These are phyloP conservation scores for Diarsia dahlii DNA, from an alignment of 2,888 invertebrate genomes.

Conservation along the genomic window DNA sequence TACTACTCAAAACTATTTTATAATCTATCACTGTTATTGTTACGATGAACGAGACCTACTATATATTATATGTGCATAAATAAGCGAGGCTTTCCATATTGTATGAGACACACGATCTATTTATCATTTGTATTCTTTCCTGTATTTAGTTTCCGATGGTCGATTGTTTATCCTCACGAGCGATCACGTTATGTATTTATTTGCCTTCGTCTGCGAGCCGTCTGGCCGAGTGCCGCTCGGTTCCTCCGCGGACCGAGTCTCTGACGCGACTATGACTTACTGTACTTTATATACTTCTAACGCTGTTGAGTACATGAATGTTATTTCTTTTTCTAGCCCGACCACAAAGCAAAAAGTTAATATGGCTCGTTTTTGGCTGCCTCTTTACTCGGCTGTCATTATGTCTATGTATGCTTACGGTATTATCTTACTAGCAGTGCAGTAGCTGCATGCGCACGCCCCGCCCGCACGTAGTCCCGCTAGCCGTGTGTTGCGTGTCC, in stretches of 20 bases:
- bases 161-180: slow-evolving; percentile 75
- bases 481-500: slow-evolving; percentile 77
- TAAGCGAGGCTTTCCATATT: slow-evolving; percentile 85
- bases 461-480: slow-evolving; percentile 59
- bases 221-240: slow-evolving; percentile 46
- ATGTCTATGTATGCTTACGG: slow-evolving; percentile 90
- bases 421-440: slow-evolving; percentile 81
- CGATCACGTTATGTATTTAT: slow-evolving; percentile 82
- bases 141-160: slow-evolving; percentile 70
- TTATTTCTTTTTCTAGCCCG: slow-evolving; percentile 89
- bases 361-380: slow-evolving; percentile 86
- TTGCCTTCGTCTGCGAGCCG: slow-evolving; percentile 78
- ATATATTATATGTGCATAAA: slow-evolving; percentile 76
- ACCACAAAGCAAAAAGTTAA: slow-evolving; percentile 89
- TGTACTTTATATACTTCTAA: slow-evolving; percentile 68
- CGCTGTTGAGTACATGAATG: slow-evolving; percentile 84
- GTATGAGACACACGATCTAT: slow-evolving; percentile 78
- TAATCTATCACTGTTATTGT: slow-evolving; percentile 81
- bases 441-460: slow-evolving; percentile 84
- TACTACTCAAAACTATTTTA: slow-evolving; percentile 93
- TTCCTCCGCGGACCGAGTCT: slow-evolving; percentile 31
- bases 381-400: slow-evolving; percentile 88
- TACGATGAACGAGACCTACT: slow-evolving; percentile 72
- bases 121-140: slow-evolving; percentile 70
- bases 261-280: slow-evolving; percentile 29